A percentile compares a stretch with the other conserved stretches of the same genome.
Conservation (phyloP, 2,797 vertebrate genomes). For the Morus bassanus region DNA sequence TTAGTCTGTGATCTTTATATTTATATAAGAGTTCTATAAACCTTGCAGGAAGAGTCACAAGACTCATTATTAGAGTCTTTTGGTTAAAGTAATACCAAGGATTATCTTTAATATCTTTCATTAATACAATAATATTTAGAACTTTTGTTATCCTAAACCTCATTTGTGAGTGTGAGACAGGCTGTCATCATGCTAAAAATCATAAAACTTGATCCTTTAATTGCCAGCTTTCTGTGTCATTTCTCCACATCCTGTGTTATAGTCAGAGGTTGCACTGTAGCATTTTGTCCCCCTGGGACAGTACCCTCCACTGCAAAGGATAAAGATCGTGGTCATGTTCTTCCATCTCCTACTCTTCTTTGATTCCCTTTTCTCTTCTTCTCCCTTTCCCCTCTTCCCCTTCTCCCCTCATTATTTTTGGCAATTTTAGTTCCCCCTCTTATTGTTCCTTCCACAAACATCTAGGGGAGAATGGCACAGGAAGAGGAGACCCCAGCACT, state of each 20-base stretch:
- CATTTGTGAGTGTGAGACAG: neutral
- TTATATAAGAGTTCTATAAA: neutral
- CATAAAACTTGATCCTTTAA: neutral
- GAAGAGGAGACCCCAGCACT: neutral
- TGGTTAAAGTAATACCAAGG: neutral
- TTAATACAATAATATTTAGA: neutral
- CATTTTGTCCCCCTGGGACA: neutral
- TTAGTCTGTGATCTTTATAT: neutral
- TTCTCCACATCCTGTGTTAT: neutral
- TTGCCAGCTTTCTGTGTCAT: neutral
- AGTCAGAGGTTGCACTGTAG: neutral
- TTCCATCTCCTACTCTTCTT: neutral
- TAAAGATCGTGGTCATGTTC: neutral
- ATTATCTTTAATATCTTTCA: neutral
- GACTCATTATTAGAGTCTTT: neutral
- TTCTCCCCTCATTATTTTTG: neutral
- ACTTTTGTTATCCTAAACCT: neutral
- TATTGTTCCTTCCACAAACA: neutral
- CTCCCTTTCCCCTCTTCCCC: neutral
- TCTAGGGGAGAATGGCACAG: neutral
- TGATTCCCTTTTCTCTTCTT: neutral
- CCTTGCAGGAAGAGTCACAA: neutral
- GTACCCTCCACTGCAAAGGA: neutral
- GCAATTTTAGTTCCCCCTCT: neutral
- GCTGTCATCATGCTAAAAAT: neutral